A percentile compares a stretch with the other conserved stretches of the same genome.
These are phyloP conservation scores for Sarotherodon lohbergeri DNA, from an alignment of 2,113 vertebrate genomes.

Conservation along the genomic window DNA sequence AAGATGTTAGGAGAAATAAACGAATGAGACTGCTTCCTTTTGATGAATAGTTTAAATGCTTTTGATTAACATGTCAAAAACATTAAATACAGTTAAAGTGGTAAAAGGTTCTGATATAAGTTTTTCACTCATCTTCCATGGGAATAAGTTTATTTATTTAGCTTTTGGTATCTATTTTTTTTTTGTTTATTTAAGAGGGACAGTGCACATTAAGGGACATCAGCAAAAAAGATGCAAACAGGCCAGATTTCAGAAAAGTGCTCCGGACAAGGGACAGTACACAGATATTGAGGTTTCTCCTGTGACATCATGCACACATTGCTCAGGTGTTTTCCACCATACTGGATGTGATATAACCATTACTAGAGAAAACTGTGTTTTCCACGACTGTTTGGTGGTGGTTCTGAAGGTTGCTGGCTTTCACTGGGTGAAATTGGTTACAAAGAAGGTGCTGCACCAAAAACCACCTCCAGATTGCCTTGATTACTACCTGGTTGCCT, in stretches of 20 bases:
- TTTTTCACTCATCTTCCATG: not conserved
- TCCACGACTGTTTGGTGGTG: rapidly evolving
- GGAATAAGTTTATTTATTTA: not conserved
- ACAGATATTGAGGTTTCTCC: rapidly evolving
- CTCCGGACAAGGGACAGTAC: rapidly evolving
- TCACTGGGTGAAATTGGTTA: not conserved
- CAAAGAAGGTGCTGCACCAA: not conserved
- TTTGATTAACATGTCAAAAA: not conserved
- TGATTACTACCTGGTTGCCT: not conserved
- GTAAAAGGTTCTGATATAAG: not conserved
- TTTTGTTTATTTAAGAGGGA: not conserved
- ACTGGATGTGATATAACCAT: rapidly evolving
- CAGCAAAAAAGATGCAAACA: not conserved
- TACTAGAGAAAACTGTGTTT: not conserved
- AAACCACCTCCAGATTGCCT: rapidly evolving
- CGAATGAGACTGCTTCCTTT: not conserved
- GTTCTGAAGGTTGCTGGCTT: rapidly evolving
- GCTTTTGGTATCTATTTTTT: rapidly evolving
- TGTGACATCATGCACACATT: not conserved
- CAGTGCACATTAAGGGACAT: not conserved
- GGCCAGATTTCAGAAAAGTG: not conserved
- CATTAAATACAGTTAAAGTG: not conserved
- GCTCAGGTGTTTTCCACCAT: not conserved
- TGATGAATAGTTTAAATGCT: not conserved
- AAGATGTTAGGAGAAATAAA: not conserved